Evolutionary conservation across 2,888 invertebrate genomes (phyloP).

Genomic region (Hypomecis atomaria): DNA sequence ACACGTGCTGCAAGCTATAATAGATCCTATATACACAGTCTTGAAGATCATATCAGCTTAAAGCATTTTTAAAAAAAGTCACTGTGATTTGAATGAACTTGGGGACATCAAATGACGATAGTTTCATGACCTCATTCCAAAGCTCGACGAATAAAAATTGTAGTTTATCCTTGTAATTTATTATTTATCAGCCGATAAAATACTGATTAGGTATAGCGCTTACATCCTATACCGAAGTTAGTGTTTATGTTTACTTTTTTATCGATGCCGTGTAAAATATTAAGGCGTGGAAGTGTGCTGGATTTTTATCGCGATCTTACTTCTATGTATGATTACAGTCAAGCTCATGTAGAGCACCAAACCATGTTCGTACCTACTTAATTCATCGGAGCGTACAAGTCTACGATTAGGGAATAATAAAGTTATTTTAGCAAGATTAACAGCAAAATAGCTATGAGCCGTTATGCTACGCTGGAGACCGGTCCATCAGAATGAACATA

Average conservation of each 20-base stretch:
- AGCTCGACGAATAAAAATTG: neutral
- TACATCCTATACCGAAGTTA: neutral
- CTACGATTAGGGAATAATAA: neutral
- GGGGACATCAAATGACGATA: slow-evolving; percentile 23
- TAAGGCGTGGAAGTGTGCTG: neutral
- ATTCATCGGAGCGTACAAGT: slow-evolving; percentile 1
- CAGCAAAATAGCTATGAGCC: slow-evolving; percentile 29
- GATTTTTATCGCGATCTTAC: no score
- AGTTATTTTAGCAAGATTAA: slow-evolving; percentile 27
- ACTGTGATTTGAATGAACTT: slow-evolving; percentile 21
- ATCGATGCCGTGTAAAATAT: neutral
- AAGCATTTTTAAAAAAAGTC: neutral
- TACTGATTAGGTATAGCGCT: slow-evolving; percentile 1
- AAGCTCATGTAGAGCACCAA: no score
- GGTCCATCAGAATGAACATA: slow-evolving; percentile 1
- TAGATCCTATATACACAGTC: no score
- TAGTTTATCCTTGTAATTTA: neutral
- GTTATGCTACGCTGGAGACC: slow-evolving; percentile 26
- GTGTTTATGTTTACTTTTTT: slow-evolving; percentile 12
- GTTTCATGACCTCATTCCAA: slow-evolving; percentile 12
- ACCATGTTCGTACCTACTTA: neutral
- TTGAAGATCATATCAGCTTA: no score
- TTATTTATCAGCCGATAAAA: slow-evolving; percentile 12
- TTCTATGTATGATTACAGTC: no score
- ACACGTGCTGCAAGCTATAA: neutral